Conservation (phyloP, 2,113 vertebrate species). For the Colossoma macropomum region DNA sequence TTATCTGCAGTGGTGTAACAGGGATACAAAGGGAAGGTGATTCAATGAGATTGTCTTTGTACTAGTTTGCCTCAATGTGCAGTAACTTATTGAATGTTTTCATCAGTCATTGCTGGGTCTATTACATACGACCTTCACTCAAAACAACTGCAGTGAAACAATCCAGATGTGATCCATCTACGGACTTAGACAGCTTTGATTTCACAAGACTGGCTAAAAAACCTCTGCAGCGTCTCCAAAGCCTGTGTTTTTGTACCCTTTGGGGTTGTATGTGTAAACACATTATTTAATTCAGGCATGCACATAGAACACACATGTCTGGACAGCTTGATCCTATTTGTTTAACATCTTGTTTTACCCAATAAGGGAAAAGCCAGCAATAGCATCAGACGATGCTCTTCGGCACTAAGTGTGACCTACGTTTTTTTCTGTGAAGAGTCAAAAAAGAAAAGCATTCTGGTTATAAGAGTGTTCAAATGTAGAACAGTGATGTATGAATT, state of each 20-base stretch:
- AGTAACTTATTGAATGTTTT: neutral
- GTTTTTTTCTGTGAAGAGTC: neutral
- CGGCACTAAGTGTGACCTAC: neutral
- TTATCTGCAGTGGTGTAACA: neutral
- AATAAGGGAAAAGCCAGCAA: constrained; percentile 31
- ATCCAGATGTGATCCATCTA: constrained; percentile 44
- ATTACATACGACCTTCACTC: neutral
- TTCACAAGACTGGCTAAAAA: constrained; percentile 30
- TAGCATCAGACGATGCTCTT: neutral
- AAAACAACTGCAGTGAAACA: constrained; percentile 23
- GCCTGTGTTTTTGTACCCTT: constrained; percentile 33
- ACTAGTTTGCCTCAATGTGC: neutral
- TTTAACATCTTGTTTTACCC: constrained; percentile 43
- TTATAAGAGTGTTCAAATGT: neutral
- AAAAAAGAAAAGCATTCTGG: neutral
- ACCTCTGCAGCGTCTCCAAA: constrained; percentile 37
- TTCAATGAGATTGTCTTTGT: neutral
- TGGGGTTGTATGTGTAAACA: constrained; percentile 48
- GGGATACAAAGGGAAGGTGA: neutral
- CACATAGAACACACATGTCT: constrained; percentile 27
- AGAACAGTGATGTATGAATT: neutral
- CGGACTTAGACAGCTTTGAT: neutral
- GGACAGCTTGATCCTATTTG: constrained; percentile 36
- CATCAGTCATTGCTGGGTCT: neutral
- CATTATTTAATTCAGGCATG: constrained; percentile 44